These are phyloP conservation scores for Drosophila pectinifera DNA, from an alignment of 1,140 invertebrate species.

Conservation along the genomic window DNA sequence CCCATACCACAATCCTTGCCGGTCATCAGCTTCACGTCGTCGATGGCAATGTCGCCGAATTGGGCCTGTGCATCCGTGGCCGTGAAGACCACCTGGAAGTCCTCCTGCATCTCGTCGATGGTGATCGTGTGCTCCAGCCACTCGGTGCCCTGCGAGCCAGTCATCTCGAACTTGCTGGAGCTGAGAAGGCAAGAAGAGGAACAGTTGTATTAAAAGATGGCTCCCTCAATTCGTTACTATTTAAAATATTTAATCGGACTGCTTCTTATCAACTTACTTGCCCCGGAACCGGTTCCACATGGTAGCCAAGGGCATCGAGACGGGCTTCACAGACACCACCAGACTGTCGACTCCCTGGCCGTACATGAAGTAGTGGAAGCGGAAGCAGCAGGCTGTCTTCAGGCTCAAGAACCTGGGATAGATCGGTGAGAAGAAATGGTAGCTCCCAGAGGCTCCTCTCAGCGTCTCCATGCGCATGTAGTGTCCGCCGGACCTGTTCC, in stretches of 20 bases:
- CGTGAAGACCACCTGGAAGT: conserved; percentile 75
- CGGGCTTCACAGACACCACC: conserved; percentile 67
- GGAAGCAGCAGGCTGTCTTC: conserved; percentile 76
- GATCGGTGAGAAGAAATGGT: conserved; percentile 67
- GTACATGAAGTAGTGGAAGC: conserved; percentile 79
- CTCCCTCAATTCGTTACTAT: not conserved
- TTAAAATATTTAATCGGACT: not conserved
- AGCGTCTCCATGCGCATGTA: conserved; percentile 78
- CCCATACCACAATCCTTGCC: conserved; percentile 58
- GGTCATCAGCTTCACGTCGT: conserved; percentile 74
- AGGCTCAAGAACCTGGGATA: conserved; percentile 60
- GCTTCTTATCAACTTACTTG: conserved; percentile 42
- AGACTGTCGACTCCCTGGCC: conserved; percentile 69
- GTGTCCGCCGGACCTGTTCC: conserved; percentile 57
- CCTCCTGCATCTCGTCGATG: conserved; percentile 68
- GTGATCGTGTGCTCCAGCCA: conserved; percentile 75
- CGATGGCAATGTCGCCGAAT: conserved; percentile 80
- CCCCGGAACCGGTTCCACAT: conserved; percentile 39
- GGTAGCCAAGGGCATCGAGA: conserved; percentile 27
- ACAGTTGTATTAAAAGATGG: not conserved
- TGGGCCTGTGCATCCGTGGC: conserved; percentile 34
- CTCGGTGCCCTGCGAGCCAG: conserved; percentile 55
- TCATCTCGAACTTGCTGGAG: conserved; percentile 38
- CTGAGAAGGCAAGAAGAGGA: conserved; percentile 5
- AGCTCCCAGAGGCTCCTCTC: not conserved